A percentile compares a stretch with the other conserved stretches of the same genome.
Evolutionary conservation across 1,140 invertebrate species (phyloP).

Genomic region (Drosophila athabasca): DNA sequence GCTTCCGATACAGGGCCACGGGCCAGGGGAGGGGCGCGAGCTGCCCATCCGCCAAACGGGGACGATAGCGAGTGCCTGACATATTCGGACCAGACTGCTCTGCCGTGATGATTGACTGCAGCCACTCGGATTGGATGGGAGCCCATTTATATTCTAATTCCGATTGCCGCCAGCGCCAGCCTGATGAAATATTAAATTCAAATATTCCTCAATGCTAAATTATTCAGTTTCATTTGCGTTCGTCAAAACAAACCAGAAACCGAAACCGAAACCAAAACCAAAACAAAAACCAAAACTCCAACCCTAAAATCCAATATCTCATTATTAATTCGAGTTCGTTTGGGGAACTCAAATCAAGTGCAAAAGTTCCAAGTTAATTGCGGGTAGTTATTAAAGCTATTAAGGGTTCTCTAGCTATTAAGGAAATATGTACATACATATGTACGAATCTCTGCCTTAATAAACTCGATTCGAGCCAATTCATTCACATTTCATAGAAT

Average conservation of each 20-base stretch:
- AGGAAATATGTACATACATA: no score
- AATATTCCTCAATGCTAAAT: conserved; percentile 35
- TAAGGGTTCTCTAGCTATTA: no score
- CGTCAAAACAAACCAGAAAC: conserved; percentile 44
- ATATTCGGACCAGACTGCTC: conserved; percentile 5
- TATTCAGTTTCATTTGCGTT: conserved; percentile 49
- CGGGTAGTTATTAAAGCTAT: conserved; percentile 17
- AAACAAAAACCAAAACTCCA: conserved; percentile 21
- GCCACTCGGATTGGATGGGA: background rate
- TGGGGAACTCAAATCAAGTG: conserved; percentile 15
- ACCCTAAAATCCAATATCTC: conserved; percentile 4
- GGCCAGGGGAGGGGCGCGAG: conserved; percentile 58
- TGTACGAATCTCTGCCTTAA: no score
- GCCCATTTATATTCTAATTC: conserved; percentile 57
- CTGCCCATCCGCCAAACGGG: conserved; percentile 47
- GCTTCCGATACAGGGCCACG: conserved; percentile 46
- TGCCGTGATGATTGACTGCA: conserved; percentile 1
- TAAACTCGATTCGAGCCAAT: no score
- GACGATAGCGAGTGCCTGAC: conserved; percentile 46
- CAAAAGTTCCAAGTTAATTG: conserved; percentile 30
- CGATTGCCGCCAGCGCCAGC: conserved; percentile 39
- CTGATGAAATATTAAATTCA: conserved; percentile 51
- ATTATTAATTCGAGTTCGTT: conserved; percentile 16
- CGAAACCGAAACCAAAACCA: conserved; percentile 39
- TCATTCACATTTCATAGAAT: no score